phyloP scores from a whole-genome alignment of 2,888 invertebrate genomes.

The Latheticus oryzae region DNA sequence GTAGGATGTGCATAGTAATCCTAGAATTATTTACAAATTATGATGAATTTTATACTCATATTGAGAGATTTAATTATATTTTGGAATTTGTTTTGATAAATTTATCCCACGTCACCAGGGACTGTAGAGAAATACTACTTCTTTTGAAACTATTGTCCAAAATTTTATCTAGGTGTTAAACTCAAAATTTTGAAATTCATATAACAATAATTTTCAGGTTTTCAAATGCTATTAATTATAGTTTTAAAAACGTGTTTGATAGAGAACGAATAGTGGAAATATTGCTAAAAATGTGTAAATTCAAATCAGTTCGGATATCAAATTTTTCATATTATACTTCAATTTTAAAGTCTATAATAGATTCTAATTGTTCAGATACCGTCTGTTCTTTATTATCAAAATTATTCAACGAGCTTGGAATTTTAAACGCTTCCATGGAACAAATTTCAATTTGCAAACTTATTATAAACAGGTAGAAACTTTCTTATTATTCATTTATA shows the following conservation, averaged over 20 bases:
- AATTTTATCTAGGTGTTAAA: slow-evolving; percentile 6
- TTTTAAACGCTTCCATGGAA: neutral
- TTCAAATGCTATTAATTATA: neutral
- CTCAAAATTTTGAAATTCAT: neutral
- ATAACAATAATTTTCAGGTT: slow-evolving; percentile 3
- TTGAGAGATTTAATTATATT: slow-evolving; percentile 9
- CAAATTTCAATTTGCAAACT: neutral
- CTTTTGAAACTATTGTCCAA: slow-evolving; percentile 8
- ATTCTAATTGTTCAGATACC: slow-evolving; percentile 7
- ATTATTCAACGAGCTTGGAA: slow-evolving; percentile 5
- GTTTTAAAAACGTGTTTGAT: slow-evolving; percentile 7
- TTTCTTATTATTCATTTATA: neutral
- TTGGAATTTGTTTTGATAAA: slow-evolving; percentile 19
- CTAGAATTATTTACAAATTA: slow-evolving; percentile 7
- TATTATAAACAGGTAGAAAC: slow-evolving; percentile 6
- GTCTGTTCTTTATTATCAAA: neutral
- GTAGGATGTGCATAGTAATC: slow-evolving; percentile 3
- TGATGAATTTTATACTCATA: slow-evolving; percentile 2
- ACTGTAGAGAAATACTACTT: neutral
- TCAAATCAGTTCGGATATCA: neutral
- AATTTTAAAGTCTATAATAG: slow-evolving; percentile 4
- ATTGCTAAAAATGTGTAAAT: slow-evolving; percentile 8
- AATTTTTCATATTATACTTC: slow-evolving; percentile 1
- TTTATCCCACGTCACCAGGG: slow-evolving; percentile 1
- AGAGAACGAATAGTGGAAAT: slow-evolving; percentile 19